phyloP scores from a whole-genome alignment of 2,113 vertebrate genomes.

The Pteruthius melanotis region DNA sequence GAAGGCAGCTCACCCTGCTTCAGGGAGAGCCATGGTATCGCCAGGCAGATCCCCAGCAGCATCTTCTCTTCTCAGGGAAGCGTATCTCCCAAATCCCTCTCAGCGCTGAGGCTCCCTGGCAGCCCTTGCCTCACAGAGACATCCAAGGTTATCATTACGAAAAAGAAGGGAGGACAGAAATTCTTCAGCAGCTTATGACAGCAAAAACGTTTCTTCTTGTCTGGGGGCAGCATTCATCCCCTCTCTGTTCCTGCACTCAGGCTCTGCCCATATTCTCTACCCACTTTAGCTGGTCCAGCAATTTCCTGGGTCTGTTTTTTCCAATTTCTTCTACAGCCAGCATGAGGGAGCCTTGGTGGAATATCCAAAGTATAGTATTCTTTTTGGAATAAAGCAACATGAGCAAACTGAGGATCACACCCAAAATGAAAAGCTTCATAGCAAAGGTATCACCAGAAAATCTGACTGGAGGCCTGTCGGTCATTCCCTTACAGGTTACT shows the following conservation, averaged over 20 bases:
- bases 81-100: not conserved
- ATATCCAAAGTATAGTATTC: not conserved
- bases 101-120: accelerated
- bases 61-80: not conserved
- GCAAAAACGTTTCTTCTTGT: not conserved
- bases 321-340: not conserved
- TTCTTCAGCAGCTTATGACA: not conserved
- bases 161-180: not conserved
- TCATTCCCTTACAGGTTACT: not conserved
- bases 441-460: not conserved
- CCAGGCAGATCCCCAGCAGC: not conserved
- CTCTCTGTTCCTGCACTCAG: not conserved
- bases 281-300: not conserved
- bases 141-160: not conserved
- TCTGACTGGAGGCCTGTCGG: not conserved
- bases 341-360: not conserved
- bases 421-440: not conserved
- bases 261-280: not conserved
- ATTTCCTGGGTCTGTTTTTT: not conserved
- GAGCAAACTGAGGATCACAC: not conserved
- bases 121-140: not conserved
- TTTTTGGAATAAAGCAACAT: not conserved
- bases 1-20: not conserved
- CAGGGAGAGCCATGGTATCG: not conserved
- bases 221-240: not conserved